Evolutionary conservation across 2,888 invertebrate species (phyloP), one percentile per base, ranked within the genome.

Genomic region (Orchesellides sinensis): DNA sequence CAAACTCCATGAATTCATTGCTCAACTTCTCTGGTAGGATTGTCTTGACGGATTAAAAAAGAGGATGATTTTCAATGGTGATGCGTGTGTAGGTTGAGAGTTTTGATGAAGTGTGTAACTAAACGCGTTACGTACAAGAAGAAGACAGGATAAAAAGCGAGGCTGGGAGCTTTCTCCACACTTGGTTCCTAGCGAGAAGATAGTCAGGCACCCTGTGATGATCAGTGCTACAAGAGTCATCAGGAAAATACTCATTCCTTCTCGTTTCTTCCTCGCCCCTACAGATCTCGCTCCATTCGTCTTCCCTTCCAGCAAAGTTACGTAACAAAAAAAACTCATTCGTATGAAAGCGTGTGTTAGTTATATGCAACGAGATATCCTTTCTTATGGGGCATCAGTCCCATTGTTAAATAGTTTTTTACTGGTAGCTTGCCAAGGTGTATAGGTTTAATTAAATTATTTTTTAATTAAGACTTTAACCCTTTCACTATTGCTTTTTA

Each of bases 221-320:
- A 80, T 72, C 81, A 74, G 59, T 63, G 66, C 75, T 56, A 78
- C 74, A 74, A 68, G 72, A 83, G 75, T 82, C 47, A 68, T 40
- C 59, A 65, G 74, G 66, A 66, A 72, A 52, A 72, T 54, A 78
- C 72, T 77, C 72, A 73, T 81, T 81, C 75, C 61, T 69, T 81
- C 72, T 45, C 59, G 80, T 84, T 87, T 86, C 85, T 27, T 79
- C 74, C 81, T 75, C 27, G 79, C 49, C 83, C 82, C 87, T 85
- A 83, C 79, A 87, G 87, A 87, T 86, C 83, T 83, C 86, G 87
- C 87, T 73, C 79, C 81, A 86, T 78, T 82, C 87, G 85, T 81
- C 78, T 83, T 83, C 66, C 72, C 47, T 61, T 77, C 73, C 54
- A 75, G 65, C 49, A 52, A 35, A 61, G 61, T 27, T 65, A 17